phyloP scores from a whole-genome alignment of 92 coral and sea anemone species.

The Desmophyllum pertusum region DNA sequence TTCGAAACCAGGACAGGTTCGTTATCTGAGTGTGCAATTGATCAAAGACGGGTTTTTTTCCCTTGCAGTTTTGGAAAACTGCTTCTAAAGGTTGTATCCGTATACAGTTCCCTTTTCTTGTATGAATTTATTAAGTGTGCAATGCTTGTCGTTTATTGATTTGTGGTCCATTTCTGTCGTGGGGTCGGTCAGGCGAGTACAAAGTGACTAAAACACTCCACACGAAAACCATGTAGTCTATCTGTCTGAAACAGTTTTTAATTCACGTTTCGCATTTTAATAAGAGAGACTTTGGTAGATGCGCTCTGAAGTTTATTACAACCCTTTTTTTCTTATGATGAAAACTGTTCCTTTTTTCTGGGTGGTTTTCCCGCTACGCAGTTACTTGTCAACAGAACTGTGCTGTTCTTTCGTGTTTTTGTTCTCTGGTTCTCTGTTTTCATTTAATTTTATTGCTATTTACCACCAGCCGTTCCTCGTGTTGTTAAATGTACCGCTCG shows the following conservation, averaged over 20 bases:
- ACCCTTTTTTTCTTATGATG: background rate
- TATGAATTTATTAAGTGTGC: background rate
- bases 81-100: background rate
- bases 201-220: background rate
- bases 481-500: slow-evolving; percentile 21
- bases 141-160: background rate
- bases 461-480: slow-evolving; percentile 33
- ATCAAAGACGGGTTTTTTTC: background rate
- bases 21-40: slow-evolving; percentile 1
- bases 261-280: background rate
- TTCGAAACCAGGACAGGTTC: background rate
- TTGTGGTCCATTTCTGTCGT: slow-evolving; percentile 1
- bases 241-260: background rate
- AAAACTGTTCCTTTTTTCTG: background rate
- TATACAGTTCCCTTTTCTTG: background rate
- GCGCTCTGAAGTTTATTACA: background rate
- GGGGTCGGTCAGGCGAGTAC: too few species aligned
- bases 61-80: background rate
- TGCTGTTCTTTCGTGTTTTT: background rate
- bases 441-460: background rate
- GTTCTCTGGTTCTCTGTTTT: background rate
- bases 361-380: background rate
- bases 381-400: background rate
- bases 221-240: background rate
- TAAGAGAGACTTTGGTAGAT: background rate